These are phyloP conservation scores for Hydra vulgaris DNA, from an alignment of 30 jellyfish, hydroid and myxozoan genomes.

Conservation along the genomic window DNA sequence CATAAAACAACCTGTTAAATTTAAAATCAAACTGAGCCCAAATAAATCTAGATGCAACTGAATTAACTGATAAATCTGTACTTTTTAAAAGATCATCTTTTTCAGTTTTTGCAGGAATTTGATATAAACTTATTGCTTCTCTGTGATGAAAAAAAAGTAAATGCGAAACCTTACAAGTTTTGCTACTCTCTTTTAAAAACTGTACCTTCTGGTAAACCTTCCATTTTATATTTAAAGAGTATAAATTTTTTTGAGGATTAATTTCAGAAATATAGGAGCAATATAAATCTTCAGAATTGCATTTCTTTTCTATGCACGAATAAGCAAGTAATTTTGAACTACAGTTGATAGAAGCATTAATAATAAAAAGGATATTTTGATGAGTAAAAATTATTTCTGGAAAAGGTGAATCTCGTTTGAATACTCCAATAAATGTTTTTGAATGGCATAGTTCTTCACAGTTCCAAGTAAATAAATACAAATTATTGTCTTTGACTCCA, in stretches of 20 bases:
- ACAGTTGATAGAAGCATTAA: no score
- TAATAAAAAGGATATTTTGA: no score
- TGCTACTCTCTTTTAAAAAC: not conserved
- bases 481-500: no score
- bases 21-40: constrained; percentile 78
- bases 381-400: no score
- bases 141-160: constrained; percentile 56
- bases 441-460: no score
- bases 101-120: constrained; percentile 44
- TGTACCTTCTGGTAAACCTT: not conserved
- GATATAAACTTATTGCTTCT: constrained; percentile 53
- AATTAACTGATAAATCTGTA: constrained; percentile 54
- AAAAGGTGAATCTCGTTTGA: no score
- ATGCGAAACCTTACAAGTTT: constrained; percentile 23
- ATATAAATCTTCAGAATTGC: not conserved
- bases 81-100: constrained; percentile 50
- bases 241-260: not conserved
- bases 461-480: no score
- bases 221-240: not conserved
- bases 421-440: no score
- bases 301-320: no score
- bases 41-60: constrained; percentile 39
- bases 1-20: constrained; percentile 45
- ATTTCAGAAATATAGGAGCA: not conserved
- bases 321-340: no score